Base-by-base conservation (phyloP, 37 sponge, comb jelly and placozoan species). In the Cliona cf. orientalis region DNA sequence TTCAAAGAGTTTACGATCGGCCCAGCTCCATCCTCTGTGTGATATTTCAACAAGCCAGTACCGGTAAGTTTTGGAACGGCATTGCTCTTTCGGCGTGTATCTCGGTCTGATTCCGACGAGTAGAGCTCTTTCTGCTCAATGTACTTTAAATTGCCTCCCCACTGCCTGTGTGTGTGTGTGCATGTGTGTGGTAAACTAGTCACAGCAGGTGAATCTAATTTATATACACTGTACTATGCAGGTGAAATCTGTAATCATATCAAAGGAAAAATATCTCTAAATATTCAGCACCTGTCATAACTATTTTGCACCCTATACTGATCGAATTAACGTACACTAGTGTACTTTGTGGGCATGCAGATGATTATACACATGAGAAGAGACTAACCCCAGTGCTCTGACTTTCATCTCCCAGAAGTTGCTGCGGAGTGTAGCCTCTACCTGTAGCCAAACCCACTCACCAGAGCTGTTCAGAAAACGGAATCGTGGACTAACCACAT, bases 391-490 rank as follows among this genome's bases (percentile, higher is more conserved):
- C n/a, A n/a, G n/a, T n/a, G n/a, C n/a, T n/a, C n/a, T 86, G 68
- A 60, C 66, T 21, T 56, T 81, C 2, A 81, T 74, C 61, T 91
- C 84, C 29, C 71, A 41, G 62, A 73, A 78, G 37, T 76, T 66
- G 19, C 79, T 78, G 14, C 55, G 46, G 5, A 56, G 60, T n/a
- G 82, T 86, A 19, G 71, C 84, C 22, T 80, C 78, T 74, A 91
- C 62, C 69, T 91, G 91, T 44, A 82, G 63, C 91, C 91, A 91
- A 21, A 86, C 41, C 91, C 91, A 91, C 39, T 84, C 87, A 0
- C 91, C 91, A 31, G 68, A 60, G 23, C 66, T 70, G 0, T 79
- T 82, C 83, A 91, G 59, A 66, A 91, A 91, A 32, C 91, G 58
- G 45, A 82, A 75, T 33, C 82, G 31, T 0, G 87, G 91, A 83